Conservation (phyloP, 1,140 invertebrate species). For the Ips nitidus region DNA sequence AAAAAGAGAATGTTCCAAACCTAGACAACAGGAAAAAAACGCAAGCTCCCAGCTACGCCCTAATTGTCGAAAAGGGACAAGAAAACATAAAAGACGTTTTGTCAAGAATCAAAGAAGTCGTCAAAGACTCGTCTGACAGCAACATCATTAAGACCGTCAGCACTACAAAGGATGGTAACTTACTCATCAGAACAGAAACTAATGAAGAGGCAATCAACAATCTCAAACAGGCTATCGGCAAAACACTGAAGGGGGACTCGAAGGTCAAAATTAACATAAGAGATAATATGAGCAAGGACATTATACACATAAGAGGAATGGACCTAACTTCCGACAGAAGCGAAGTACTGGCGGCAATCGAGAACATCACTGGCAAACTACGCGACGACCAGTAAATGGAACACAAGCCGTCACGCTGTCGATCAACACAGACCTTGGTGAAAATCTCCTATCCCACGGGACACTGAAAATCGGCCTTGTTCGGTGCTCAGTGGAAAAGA, state of each 20-base stretch:
- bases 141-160: neutral
- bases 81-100: too few relatives aligned
- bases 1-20: neutral
- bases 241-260: neutral
- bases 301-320: conserved; percentile 11
- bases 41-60: too few relatives aligned
- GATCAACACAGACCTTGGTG: neutral
- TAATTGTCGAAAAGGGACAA: too few relatives aligned
- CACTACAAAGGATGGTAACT: neutral
- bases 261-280: neutral
- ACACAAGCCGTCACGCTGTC: conserved; percentile 15
- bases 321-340: conserved; percentile 9
- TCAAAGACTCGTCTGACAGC: neutral
- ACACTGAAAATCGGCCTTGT: conserved; percentile 18
- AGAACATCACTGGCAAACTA: neutral
- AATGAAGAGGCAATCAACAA: neutral
- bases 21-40: too few relatives aligned
- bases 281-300: neutral
- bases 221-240: neutral
- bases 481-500: conserved; percentile 17
- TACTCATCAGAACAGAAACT: neutral
- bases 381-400: neutral
- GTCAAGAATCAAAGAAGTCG: too few relatives aligned
- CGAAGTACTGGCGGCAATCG: conserved; percentile 6
- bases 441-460: conserved; percentile 1